Conservation (phyloP, 1,140 invertebrate species). For the Lethrus apterus region DNA sequence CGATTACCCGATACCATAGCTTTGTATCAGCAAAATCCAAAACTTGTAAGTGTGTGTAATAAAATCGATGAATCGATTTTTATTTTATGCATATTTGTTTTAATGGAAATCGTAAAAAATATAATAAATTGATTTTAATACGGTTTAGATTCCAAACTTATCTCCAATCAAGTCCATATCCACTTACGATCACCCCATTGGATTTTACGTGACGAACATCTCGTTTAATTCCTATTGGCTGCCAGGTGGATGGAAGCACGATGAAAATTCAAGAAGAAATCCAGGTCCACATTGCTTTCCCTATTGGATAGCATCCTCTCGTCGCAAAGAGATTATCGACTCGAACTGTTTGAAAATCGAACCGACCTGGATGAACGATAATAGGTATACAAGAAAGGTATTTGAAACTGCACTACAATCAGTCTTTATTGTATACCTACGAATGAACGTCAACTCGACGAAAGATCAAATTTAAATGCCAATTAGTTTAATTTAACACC, state of each 20-base stretch:
- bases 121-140: background rate
- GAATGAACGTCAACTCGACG: too few relatives aligned
- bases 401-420: constrained; percentile 12
- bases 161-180: constrained; percentile 1
- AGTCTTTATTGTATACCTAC: constrained; percentile 17
- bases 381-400: constrained; percentile 44
- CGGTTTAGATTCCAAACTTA: too few relatives aligned
- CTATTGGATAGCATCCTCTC: constrained; percentile 50
- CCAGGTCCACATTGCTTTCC: constrained; percentile 42
- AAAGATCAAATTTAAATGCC: too few relatives aligned
- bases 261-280: constrained; percentile 17
- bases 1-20: constrained; percentile 25
- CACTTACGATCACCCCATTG: constrained; percentile 21
- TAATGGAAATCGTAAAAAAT: too few relatives aligned
- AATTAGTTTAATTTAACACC: too few relatives aligned
- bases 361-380: constrained; percentile 61
- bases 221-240: constrained; percentile 30
- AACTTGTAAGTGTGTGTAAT: background rate
- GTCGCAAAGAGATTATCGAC: constrained; percentile 42
- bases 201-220: constrained; percentile 31
- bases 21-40: constrained; percentile 25
- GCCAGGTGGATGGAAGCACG: constrained; percentile 36
- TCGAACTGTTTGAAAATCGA: constrained; percentile 54
- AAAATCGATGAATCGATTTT: background rate
- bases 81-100: too few relatives aligned